Percentiles rank a stretch among this genome's conserved stretches.
Evolutionary conservation across 1,140 invertebrate species (phyloP).

Genomic region (Aricia agestis): DNA sequence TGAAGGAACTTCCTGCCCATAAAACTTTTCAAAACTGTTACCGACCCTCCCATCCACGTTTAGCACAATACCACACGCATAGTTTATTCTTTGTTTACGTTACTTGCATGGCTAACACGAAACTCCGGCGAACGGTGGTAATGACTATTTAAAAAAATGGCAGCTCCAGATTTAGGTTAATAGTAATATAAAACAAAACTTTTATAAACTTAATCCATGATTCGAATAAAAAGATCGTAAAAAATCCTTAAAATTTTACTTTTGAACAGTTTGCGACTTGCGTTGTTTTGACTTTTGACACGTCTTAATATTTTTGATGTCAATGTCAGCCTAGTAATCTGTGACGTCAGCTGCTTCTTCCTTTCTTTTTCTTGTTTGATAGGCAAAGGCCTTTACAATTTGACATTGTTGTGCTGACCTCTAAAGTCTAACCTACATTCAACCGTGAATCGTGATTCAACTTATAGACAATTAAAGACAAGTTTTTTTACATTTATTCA

Average conservation of each 20-base stretch:
- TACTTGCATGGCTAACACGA: conserved; percentile 12
- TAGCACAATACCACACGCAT: conserved; percentile 28
- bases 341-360: conserved; percentile 15
- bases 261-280: conserved; percentile 14
- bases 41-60: conserved; percentile 35
- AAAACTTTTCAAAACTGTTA: conserved; percentile 33
- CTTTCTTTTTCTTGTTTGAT: neutral
- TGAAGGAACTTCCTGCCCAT: conserved; percentile 41
- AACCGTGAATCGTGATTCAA: neutral
- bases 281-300: conserved; percentile 27
- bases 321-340: too few species aligned
- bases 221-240: neutral
- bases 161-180: neutral
- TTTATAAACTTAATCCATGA: neutral
- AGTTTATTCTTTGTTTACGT: conserved; percentile 41
- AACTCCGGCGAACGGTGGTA: neutral
- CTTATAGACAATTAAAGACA: too few species aligned
- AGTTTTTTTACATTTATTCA: neutral
- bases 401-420: neutral
- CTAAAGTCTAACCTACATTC: neutral
- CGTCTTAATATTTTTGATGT: conserved; percentile 28
- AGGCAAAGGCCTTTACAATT: neutral
- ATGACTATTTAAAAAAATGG: neutral
- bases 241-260: neutral
- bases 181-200: neutral